These are phyloP conservation scores for Myiozetetes cayanensis DNA, from an alignment of 2,113 vertebrate species.

Conservation along the genomic window DNA sequence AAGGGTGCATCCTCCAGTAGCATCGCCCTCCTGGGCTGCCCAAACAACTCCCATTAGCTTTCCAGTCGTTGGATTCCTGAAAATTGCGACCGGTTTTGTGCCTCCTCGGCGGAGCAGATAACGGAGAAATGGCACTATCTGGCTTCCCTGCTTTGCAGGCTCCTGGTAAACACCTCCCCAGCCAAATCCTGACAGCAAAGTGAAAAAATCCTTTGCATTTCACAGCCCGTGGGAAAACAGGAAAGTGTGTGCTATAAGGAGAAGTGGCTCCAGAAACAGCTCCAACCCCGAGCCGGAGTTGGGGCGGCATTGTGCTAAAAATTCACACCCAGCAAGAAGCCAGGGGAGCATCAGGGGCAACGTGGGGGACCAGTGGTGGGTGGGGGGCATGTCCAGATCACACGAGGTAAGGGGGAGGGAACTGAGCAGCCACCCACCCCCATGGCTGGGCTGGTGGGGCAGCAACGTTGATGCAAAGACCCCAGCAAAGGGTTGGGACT, in stretches of 20 bases:
- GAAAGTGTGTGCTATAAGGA: neutral
- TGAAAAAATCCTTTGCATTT: constrained; percentile 28
- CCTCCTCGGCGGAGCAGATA: neutral
- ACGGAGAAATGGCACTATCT: constrained; percentile 35
- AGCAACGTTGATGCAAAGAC: neutral
- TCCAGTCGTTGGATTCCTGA: neutral
- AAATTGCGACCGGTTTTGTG: neutral
- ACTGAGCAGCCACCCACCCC: rapidly evolving
- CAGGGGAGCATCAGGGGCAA: neutral
- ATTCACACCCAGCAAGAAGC: neutral
- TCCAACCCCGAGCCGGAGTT: neutral
- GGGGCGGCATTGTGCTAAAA: neutral
- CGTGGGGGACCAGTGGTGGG: rapidly evolving
- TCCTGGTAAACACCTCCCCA: neutral
- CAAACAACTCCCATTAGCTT: neutral
- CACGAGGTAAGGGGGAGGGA: neutral
- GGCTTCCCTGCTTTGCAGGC: constrained; percentile 52
- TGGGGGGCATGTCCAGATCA: neutral
- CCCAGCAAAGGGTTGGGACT: rapidly evolving
- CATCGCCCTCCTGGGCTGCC: neutral
- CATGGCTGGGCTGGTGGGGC: neutral
- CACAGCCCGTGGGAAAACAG: constrained; percentile 49
- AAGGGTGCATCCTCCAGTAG: neutral
- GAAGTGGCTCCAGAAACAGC: constrained; percentile 3
- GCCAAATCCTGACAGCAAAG: constrained; percentile 60